Percentiles rank a stretch among this genome's conserved stretches.
Evolutionary conservation across 2,888 invertebrate genomes (phyloP).

Genomic region (Mesoligia furuncula): DNA sequence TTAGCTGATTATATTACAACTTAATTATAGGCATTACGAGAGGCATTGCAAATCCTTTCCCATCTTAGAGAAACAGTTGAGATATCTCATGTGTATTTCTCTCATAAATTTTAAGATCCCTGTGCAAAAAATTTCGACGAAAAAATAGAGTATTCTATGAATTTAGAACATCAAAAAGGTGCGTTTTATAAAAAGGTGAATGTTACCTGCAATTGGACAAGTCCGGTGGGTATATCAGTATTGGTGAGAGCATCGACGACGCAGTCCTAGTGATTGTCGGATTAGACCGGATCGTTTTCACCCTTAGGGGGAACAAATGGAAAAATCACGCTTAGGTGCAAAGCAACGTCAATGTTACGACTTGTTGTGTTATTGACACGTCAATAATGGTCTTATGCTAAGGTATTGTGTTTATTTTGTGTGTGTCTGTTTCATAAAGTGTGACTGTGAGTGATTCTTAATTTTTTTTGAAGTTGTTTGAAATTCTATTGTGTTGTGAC

Average conservation of each 20-base stretch:
- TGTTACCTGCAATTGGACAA: constrained; percentile 88
- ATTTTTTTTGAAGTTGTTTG: constrained; percentile 27
- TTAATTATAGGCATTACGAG: not conserved
- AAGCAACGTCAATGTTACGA: constrained; percentile 80
- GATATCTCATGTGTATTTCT: not conserved
- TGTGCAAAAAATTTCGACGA: constrained; percentile 22
- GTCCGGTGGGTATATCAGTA: constrained; percentile 90
- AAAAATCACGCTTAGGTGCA: constrained; percentile 87
- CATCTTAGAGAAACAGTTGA: not conserved
- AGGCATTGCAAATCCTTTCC: not conserved
- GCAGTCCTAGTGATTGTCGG: constrained; percentile 90
- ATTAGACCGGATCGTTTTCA: constrained; percentile 90
- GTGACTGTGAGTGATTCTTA: constrained; percentile 47
- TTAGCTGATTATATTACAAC: not conserved
- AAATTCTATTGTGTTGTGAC: constrained; percentile 27
- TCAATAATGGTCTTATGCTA: constrained; percentile 40
- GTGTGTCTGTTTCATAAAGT: constrained; percentile 46
- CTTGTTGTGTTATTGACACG: constrained; percentile 68
- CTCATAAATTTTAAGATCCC: not conserved
- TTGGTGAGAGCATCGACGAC: constrained; percentile 90
- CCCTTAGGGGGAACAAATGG: constrained; percentile 86
- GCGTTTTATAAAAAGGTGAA: constrained; percentile 62
- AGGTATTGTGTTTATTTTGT: constrained; percentile 41
- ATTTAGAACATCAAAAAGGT: constrained; percentile 62
- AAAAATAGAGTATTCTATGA: constrained; percentile 72